Evolutionary conservation across 2,888 invertebrate genomes (phyloP), one percentile per base, ranked within the genome.

Genomic region (Cyaniris semiargus): DNA sequence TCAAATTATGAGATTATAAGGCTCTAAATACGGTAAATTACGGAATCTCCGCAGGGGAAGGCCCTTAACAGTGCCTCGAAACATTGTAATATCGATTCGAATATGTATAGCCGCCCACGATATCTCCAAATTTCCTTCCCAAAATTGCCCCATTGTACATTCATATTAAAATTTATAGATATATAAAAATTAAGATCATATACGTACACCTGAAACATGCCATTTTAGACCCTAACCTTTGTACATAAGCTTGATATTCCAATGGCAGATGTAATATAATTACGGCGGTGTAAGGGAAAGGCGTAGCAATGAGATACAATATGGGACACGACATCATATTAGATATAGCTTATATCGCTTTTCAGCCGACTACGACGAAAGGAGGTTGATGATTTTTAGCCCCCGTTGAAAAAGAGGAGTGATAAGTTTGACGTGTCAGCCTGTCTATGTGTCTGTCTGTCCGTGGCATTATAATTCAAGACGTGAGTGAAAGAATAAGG

Each of bases 81-180:
- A 44, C 10, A 44, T 44, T 10, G 10, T 44, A 13, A 44, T 44
- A 44, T 44, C 44, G 44, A 44, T 10, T 58, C 58, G 58, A 58
- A 58, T 21, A 18, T 53, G 53, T 53, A 53, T 18, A 53, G 18
- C 58, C 7, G 7, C 10, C 3, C 60, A 23, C 13, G 23, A 60
- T 13, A 23, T 60, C n/a, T 13, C 60, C 23, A 58, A 58, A 58
- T 10, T 60, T 60, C 23, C 60, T 23, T 23, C 23, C 21, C 23
- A 44, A 60, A 60, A 60, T 60, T 60, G 8, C 23, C 23, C n/a
- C n/a, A 60, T 60, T 23, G 60, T 60, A 60, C 60, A 60, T 60
- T 60, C 60, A 27, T 60, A 60, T 60, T 60, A 60, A 60, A 60
- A 60, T 10, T 60, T 60, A 27, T 60, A 23, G 23, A 13, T 15